These are phyloP conservation scores for Sceloporus undulatus DNA, from an alignment of 2,113 vertebrate species.

Conservation along the genomic window DNA sequence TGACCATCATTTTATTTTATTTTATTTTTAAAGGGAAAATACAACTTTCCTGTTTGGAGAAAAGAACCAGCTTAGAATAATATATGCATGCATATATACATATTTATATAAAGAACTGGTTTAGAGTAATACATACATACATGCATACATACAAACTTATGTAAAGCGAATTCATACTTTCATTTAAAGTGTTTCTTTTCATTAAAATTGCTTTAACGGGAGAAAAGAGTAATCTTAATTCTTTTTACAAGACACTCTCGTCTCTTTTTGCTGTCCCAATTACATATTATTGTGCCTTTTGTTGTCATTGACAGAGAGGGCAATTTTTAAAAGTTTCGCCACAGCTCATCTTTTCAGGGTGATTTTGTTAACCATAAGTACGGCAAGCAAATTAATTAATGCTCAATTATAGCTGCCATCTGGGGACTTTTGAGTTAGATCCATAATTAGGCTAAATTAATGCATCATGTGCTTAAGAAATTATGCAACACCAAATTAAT, in stretches of 20 bases:
- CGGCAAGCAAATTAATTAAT: constrained; percentile 56
- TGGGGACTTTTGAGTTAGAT: constrained; percentile 62
- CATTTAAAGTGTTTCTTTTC: background rate
- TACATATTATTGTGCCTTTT: background rate
- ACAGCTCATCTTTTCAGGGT: constrained; percentile 34
- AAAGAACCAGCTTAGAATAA: background rate
- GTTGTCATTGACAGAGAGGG: constrained; percentile 9
- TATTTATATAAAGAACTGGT: too few relatives aligned
- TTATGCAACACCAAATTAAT: constrained; percentile 68
- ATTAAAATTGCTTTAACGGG: background rate
- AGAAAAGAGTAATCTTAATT: background rate
- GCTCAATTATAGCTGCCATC: constrained; percentile 56
- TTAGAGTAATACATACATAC: too few relatives aligned
- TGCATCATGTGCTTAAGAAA: constrained; percentile 59
- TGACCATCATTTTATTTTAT: background rate
- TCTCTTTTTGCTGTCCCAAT: background rate
- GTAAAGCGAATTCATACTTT: background rate
- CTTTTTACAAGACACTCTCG: background rate
- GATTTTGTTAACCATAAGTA: constrained; percentile 55
- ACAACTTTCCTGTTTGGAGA: background rate
- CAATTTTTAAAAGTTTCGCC: constrained; percentile 50
- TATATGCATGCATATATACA: too few relatives aligned
- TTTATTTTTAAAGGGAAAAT: background rate
- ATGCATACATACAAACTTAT: too few relatives aligned
- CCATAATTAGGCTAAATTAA: constrained; percentile 61